Percentiles rank a stretch among this genome's conserved stretches.
These are phyloP conservation scores for Xiphias gladius DNA, from an alignment of 2,113 vertebrate genomes.

Conservation along the genomic window DNA sequence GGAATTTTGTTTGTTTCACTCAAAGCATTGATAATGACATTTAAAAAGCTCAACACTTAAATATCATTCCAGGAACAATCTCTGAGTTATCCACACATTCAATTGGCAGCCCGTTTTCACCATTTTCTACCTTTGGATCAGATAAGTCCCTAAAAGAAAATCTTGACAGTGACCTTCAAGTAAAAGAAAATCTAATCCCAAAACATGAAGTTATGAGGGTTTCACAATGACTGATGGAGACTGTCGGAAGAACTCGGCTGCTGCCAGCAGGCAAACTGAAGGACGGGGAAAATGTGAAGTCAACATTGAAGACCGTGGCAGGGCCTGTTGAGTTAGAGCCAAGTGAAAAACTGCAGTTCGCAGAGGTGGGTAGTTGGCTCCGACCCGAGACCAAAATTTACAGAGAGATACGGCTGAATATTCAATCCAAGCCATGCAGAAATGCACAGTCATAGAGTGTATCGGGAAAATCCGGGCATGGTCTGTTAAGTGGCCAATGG, in stretches of 20 bases:
- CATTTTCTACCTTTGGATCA: background rate
- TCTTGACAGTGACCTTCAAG: conserved; percentile 6
- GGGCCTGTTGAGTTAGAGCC: conserved; percentile 36
- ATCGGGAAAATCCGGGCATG: conserved; percentile 6
- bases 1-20: background rate
- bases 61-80: background rate
- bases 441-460: background rate
- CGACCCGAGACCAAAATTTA: conserved; percentile 32
- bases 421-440: conserved; percentile 20
- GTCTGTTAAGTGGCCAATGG: conserved; percentile 40
- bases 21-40: background rate
- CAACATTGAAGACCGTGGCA: conserved; percentile 28
- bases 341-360: conserved; percentile 48
- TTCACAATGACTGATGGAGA: conserved; percentile 53
- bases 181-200: conserved; percentile 16
- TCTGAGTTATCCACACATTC: background rate
- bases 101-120: background rate
- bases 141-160: background rate
- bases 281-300: conserved; percentile 47
- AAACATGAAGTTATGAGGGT: conserved; percentile 36
- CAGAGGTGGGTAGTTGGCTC: conserved; percentile 29
- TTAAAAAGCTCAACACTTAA: conserved; percentile 2
- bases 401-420: conserved; percentile 20
- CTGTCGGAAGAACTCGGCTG: background rate
- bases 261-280: conserved; percentile 44